These are phyloP conservation scores for Capricornis sumatraensis DNA, from an alignment of 2,113 vertebrate species.

Conservation along the genomic window DNA sequence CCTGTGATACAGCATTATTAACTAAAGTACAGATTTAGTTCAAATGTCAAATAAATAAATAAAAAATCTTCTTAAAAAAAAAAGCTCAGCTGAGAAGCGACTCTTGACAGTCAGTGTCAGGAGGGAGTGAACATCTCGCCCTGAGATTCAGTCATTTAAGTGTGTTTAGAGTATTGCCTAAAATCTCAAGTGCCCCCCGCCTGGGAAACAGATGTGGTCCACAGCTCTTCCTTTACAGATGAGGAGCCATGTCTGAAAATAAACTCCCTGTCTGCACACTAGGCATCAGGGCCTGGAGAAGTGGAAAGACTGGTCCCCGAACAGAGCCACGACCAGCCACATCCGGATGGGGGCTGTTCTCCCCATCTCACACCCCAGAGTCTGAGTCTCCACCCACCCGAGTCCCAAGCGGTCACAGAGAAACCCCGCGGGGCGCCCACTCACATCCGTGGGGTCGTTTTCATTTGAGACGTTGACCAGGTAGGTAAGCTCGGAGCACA, in stretches of 20 bases:
- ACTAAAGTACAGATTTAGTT: background rate
- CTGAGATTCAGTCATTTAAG: background rate
- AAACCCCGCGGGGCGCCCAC: background rate
- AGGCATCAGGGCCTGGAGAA: accelerated
- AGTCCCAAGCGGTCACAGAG: background rate
- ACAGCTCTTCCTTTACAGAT: background rate
- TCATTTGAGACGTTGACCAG: conserved; percentile 74
- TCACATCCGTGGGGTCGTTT: conserved; percentile 62
- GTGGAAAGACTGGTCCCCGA: background rate
- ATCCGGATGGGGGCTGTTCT: accelerated
- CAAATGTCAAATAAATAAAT: background rate
- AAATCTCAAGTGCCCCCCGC: background rate
- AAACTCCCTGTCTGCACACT: too few species aligned
- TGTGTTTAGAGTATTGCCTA: too few species aligned
- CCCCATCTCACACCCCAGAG: background rate
- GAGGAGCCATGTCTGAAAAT: background rate
- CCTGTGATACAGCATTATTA: background rate
- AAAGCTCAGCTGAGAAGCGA: background rate
- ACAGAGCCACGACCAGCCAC: background rate
- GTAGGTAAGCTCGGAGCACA: conserved; percentile 55
- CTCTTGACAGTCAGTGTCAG: accelerated
- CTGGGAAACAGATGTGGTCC: background rate
- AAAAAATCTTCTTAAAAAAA: background rate
- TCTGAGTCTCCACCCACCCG: accelerated
- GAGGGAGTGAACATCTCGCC: background rate